These are phyloP conservation scores for Drosophila teissieri DNA, from an alignment of 1,140 invertebrate species.

Conservation along the genomic window DNA sequence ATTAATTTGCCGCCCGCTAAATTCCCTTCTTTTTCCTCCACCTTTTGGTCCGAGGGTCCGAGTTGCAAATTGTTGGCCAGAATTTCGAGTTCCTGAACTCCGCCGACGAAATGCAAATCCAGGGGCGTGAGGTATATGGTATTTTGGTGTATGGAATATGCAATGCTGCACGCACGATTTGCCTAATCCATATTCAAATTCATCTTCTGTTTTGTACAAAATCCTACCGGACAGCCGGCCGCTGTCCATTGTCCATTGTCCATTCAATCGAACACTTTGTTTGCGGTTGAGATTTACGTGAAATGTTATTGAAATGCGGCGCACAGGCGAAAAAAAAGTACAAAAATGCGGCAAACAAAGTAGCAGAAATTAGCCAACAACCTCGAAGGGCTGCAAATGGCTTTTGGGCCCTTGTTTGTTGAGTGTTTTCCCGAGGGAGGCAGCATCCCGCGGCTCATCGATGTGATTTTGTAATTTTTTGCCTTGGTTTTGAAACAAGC, in stretches of 20 bases:
- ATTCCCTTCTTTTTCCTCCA: conserved; percentile 9
- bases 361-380: conserved; percentile 23
- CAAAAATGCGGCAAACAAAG: conserved; percentile 18
- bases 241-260: conserved; percentile 70
- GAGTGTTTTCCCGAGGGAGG: neutral
- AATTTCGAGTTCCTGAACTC: neutral
- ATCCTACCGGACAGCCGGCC: conserved; percentile 28
- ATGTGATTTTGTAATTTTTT: neutral
- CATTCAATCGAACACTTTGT: conserved; percentile 57
- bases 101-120: neutral
- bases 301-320: conserved; percentile 64
- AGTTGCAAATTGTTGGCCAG: neutral
- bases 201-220: conserved; percentile 1
- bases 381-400: conserved; percentile 33
- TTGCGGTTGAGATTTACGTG: conserved; percentile 78
- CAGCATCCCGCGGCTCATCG: neutral
- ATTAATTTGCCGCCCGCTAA: conserved; percentile 68
- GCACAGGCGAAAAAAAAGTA: conserved; percentile 19
- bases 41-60: conserved; percentile 12
- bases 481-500: neutral
- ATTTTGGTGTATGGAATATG: conserved; percentile 32
- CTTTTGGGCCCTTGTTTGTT: conserved; percentile 14
- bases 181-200: conserved; percentile 81
- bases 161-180: conserved; percentile 68
- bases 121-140: conserved; percentile 50